phyloP scores from a whole-genome alignment of 2,797 vertebrate species.

The Gambusia yucatana region DNA sequence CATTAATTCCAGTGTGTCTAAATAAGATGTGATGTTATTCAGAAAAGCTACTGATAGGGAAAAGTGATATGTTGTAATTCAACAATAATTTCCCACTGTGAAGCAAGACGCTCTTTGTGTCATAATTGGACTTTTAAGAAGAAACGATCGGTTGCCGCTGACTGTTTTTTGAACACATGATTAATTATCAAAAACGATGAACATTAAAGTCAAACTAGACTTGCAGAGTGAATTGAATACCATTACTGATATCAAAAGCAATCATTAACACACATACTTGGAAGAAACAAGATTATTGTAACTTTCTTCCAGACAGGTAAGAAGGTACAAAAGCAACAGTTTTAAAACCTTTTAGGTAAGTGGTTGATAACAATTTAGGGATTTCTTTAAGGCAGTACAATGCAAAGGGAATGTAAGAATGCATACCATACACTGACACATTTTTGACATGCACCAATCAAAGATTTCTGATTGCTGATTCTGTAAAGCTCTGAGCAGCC shows the following conservation, averaged over 20 bases:
- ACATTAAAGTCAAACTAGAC: constrained; percentile 5
- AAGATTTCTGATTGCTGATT: not conserved
- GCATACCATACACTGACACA: not conserved
- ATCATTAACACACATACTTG: not conserved
- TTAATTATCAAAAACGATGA: constrained; percentile 16
- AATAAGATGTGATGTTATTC: constrained; percentile 54
- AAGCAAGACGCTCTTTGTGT: constrained; percentile 18
- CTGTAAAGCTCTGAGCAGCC: not conserved
- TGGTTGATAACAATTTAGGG: not conserved
- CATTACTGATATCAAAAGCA: not conserved
- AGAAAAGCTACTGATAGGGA: constrained; percentile 31
- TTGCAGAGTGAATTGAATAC: not conserved
- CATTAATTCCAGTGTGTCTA: constrained; percentile 45
- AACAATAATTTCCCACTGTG: constrained; percentile 31
- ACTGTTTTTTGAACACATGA: constrained; percentile 11
- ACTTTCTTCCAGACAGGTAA: not conserved
- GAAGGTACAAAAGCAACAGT: not conserved
- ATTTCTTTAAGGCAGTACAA: not conserved
- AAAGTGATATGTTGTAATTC: constrained; percentile 31
- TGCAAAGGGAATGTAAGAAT: not conserved
- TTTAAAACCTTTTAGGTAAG: not conserved
- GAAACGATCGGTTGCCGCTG: constrained; percentile 11
- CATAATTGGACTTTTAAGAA: constrained; percentile 24
- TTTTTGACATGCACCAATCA: not conserved
- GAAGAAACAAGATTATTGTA: not conserved